phyloP scores from a whole-genome alignment of 2,888 invertebrate species.

The Terebella lapidaria region DNA sequence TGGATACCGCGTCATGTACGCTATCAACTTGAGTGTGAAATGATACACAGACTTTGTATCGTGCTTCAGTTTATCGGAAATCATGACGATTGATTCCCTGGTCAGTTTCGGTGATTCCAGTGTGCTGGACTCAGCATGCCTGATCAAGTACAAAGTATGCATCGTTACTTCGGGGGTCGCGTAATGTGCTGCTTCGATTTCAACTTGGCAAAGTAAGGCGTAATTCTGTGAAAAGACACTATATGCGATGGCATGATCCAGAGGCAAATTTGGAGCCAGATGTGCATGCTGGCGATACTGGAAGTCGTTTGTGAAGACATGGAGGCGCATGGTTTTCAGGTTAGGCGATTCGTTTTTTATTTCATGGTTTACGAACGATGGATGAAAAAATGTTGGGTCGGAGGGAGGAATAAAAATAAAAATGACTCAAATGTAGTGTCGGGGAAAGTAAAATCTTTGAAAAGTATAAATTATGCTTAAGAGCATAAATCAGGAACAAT shows the following conservation, averaged over 20 bases:
- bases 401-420: no score
- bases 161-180: neutral
- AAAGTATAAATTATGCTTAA: no score
- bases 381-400: no score
- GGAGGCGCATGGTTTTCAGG: no score
- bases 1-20: no score
- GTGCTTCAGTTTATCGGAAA: neutral
- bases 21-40: no score
- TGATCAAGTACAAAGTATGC: neutral
- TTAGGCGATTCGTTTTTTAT: no score
- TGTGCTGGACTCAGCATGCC: neutral
- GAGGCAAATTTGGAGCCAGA: neutral
- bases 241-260: neutral
- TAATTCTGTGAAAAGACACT: neutral
- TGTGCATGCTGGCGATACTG: neutral
- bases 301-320: neutral
- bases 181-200: neutral
- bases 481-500: no score
- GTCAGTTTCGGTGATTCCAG: neutral
- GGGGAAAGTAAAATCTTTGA: no score
- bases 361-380: no score
- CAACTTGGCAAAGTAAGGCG: neutral
- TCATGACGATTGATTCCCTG: neutral
- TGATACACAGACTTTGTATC: no score
- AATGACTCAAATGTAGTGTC: no score